These are phyloP conservation scores for Noctua pronuba DNA, from an alignment of 2,888 invertebrate genomes.

Conservation along the genomic window DNA sequence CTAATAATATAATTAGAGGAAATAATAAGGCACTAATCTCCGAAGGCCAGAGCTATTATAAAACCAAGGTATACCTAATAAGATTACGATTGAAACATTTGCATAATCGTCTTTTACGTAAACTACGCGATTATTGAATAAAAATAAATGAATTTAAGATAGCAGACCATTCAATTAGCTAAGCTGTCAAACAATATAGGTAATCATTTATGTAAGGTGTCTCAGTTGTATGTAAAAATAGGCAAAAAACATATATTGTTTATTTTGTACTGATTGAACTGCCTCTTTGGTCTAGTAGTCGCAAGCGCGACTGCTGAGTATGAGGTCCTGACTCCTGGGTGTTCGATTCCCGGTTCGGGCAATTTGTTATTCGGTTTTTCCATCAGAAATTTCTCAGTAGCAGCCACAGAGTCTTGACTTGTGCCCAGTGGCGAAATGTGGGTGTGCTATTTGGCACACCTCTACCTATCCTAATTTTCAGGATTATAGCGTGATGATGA, in stretches of 20 bases:
- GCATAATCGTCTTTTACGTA: constrained; percentile 39
- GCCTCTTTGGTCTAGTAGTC: background rate
- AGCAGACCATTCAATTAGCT: background rate
- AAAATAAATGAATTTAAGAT: constrained; percentile 15
- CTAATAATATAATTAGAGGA: constrained; percentile 4
- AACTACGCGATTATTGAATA: constrained; percentile 13
- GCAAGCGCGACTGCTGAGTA: background rate
- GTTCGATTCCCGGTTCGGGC: background rate
- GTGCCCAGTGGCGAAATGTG: background rate
- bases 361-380: background rate
- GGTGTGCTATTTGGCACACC: background rate
- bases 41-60: constrained; percentile 28
- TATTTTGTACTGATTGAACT: background rate
- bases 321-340: background rate
- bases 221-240: background rate
- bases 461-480: background rate
- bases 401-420: background rate
- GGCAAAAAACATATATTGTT: background rate
- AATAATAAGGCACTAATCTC: background rate
- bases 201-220: background rate
- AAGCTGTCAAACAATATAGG: background rate
- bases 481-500: background rate
- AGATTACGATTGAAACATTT: constrained; percentile 49
- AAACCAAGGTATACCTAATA: constrained; percentile 38
- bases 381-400: background rate